phyloP scores from a whole-genome alignment of 2,888 invertebrate species.

The Ennomos fuscantarius region DNA sequence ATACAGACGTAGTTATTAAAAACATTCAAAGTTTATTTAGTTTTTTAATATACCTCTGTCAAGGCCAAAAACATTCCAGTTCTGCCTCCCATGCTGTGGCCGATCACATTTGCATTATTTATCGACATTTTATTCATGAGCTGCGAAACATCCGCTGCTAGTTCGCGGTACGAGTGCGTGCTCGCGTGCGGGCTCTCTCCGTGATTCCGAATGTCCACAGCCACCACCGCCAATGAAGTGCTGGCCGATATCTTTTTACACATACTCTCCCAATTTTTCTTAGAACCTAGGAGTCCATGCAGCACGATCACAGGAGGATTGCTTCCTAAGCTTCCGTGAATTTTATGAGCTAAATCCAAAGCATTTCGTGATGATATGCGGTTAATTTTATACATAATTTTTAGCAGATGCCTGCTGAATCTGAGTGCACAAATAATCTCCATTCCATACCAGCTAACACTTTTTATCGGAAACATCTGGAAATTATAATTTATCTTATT shows the following conservation, averaged over 20 bases:
- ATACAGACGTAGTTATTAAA: no score
- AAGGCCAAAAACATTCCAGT: conserved; percentile 89
- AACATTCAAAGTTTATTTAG: neutral
- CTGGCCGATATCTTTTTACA: conserved; percentile 88
- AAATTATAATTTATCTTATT: no score
- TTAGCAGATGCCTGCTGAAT: conserved; percentile 20
- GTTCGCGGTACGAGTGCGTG: conserved; percentile 90
- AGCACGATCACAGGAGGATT: conserved; percentile 89
- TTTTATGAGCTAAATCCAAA: conserved; percentile 87
- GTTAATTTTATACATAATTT: conserved; percentile 12
- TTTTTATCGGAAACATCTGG: neutral
- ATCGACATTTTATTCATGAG: conserved; percentile 87
- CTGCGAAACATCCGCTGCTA: conserved; percentile 86
- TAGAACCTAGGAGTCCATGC: conserved; percentile 97
- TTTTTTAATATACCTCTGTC: conserved; percentile 28
- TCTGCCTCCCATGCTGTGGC: conserved; percentile 98
- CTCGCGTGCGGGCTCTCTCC: conserved; percentile 94
- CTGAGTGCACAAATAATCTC: conserved; percentile 33
- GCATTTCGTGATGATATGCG: conserved; percentile 47
- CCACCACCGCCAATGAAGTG: conserved; percentile 90
- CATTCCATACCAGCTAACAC: conserved; percentile 37
- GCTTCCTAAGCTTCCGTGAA: conserved; percentile 47
- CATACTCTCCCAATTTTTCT: conserved; percentile 96
- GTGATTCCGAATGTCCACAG: conserved; percentile 97
- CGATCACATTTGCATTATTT: conserved; percentile 74